Conservation (phyloP, 2,113 vertebrate species). For the Pavo muticus region DNA sequence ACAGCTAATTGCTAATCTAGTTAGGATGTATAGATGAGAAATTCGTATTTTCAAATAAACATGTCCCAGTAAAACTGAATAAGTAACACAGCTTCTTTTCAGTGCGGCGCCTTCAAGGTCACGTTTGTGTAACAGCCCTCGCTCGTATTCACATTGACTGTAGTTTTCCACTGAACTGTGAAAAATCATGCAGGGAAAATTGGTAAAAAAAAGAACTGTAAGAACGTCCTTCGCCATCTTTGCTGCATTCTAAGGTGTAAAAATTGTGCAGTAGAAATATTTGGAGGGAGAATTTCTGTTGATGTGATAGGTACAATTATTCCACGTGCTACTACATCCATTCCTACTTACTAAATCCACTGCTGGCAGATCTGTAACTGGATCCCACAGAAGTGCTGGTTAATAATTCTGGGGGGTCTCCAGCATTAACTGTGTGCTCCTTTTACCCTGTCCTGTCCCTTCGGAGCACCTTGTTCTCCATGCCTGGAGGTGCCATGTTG, state of each 20-base stretch:
- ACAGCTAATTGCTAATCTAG: not conserved
- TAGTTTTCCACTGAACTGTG: not conserved
- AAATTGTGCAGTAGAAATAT: not conserved
- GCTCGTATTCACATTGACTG: rapidly evolving
- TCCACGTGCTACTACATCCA: not conserved
- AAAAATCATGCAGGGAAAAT: not conserved
- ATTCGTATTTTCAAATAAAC: not conserved
- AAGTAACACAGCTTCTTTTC: not conserved
- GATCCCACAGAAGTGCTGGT: not conserved
- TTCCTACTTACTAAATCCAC: constrained; percentile 38
- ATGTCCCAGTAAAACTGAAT: not conserved
- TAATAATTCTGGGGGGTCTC: not conserved
- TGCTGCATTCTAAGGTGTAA: not conserved
- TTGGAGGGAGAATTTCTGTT: not conserved
- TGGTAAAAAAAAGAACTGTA: not conserved
- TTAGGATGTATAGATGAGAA: not conserved
- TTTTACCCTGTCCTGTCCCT: not conserved
- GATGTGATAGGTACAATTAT: constrained; percentile 37
- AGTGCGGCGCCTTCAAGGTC: not conserved
- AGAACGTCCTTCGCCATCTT: not conserved
- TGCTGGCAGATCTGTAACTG: not conserved
- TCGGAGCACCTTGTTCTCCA: not conserved
- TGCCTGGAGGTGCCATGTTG: not conserved
- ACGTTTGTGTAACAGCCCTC: not conserved
- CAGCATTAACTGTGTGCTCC: not conserved